Conservation (phyloP, 1,140 invertebrate species). For the Heliconius melpomene region DNA sequence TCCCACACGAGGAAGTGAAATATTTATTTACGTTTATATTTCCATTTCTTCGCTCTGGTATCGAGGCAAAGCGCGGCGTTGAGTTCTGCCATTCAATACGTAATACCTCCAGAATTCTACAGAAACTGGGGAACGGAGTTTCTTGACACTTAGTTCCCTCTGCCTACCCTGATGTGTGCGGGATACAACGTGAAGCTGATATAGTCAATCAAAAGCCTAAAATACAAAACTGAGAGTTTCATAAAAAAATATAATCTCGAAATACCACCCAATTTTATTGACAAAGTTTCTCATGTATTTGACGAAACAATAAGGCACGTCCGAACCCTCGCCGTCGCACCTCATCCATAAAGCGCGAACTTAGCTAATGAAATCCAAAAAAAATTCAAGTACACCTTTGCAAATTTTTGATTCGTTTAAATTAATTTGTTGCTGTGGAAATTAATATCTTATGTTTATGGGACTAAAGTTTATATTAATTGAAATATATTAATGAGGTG, state of each 20-base stretch:
- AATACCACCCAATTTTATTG: conserved; percentile 71
- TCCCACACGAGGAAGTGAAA: too few species aligned
- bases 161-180: too few species aligned
- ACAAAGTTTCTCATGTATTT: conserved; percentile 75
- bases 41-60: too few species aligned
- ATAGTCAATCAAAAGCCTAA: background rate
- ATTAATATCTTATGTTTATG: conserved; percentile 29
- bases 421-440: background rate
- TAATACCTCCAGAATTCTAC: too few species aligned
- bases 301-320: conserved; percentile 77
- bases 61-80: too few species aligned
- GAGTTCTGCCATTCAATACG: too few species aligned
- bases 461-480: conserved; percentile 39
- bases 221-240: background rate
- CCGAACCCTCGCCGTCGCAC: conserved; percentile 69
- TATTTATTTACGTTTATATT: too few species aligned
- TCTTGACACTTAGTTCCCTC: too few species aligned
- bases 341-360: conserved; percentile 78
- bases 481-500: conserved; percentile 19
- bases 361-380: conserved; percentile 78
- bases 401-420: conserved; percentile 44
- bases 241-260: background rate
- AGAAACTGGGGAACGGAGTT: too few species aligned
- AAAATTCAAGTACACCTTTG: conserved; percentile 70
- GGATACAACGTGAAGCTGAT: too few species aligned